A percentile compares a stretch with the other conserved stretches of the same genome.
Evolutionary conservation across 2,888 invertebrate genomes (phyloP).

Genomic region (Erebia aethiops): DNA sequence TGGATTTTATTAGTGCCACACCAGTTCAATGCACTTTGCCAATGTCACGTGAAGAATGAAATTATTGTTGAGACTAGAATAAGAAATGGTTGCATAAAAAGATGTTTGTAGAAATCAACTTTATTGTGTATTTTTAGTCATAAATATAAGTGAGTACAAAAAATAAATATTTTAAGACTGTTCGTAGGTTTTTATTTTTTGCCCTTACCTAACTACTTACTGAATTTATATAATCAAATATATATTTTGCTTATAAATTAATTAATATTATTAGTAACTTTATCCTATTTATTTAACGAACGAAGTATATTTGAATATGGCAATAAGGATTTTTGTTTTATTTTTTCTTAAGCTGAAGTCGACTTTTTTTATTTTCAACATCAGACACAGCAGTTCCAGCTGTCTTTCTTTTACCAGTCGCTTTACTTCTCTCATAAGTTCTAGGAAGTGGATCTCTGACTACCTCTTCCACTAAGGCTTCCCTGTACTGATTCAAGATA

Average conservation of each 20-base stretch:
- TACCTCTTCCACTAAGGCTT: slow-evolving; percentile 49
- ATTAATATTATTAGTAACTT: too few species aligned
- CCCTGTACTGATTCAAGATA: slow-evolving; percentile 57
- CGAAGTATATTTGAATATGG: too few species aligned
- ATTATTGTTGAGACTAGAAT: too few species aligned
- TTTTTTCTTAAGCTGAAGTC: background rate
- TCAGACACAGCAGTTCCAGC: slow-evolving; percentile 21
- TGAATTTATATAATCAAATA: too few species aligned
- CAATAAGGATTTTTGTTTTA: background rate
- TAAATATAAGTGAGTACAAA: background rate
- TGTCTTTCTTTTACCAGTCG: slow-evolving; percentile 10
- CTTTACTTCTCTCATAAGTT: background rate
- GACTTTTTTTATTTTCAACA: background rate
- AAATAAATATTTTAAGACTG: background rate
- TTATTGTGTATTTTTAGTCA: background rate
- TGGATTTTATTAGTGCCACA: too few species aligned
- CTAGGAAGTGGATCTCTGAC: slow-evolving; percentile 19
- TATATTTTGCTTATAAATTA: too few species aligned
- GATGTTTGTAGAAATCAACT: background rate
- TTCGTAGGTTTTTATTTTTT: background rate
- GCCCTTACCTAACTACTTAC: background rate
- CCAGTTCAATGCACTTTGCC: too few species aligned
- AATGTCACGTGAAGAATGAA: too few species aligned
- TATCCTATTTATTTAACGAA: too few species aligned
- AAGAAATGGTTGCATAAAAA: background rate